phyloP scores from a whole-genome alignment of 2,113 vertebrate genomes.

The Nerophis ophidion region DNA sequence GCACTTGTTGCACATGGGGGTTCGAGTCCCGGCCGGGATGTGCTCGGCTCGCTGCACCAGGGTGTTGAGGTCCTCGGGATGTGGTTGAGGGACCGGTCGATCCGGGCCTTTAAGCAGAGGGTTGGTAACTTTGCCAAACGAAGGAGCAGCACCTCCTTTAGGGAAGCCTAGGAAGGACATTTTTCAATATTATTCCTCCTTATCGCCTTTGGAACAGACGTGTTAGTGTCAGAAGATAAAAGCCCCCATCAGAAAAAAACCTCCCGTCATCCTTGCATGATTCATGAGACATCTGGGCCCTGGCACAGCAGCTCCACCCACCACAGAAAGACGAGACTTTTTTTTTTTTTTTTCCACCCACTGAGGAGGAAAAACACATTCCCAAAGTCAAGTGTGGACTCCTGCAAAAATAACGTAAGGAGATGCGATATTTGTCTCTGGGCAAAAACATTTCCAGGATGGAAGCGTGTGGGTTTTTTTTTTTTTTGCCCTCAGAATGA shows the following conservation, averaged over 20 bases:
- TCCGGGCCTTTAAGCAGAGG: constrained; percentile 47
- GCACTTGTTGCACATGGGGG: constrained; percentile 91
- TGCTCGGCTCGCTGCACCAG: constrained; percentile 91
- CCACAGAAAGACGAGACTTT: constrained; percentile 30
- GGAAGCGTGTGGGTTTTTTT: constrained; percentile 35
- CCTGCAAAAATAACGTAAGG: constrained; percentile 63
- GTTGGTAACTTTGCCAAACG: constrained; percentile 73
- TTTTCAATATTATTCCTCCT: neutral
- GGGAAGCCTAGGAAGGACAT: constrained; percentile 51
- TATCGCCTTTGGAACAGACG: neutral
- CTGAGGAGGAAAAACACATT: constrained; percentile 38
- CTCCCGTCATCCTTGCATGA: constrained; percentile 22
- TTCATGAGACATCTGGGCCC: constrained; percentile 41
- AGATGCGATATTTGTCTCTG: constrained; percentile 35
- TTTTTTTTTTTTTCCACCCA: constrained; percentile 29
- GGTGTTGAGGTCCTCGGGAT: constrained; percentile 78
- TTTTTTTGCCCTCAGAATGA: constrained; percentile 20
- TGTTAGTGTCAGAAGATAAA: constrained; percentile 3
- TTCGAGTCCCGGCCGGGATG: constrained; percentile 89
- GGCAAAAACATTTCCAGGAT: constrained; percentile 21
- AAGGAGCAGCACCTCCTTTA: constrained; percentile 59
- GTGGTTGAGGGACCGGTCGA: constrained; percentile 60
- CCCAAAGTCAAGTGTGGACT: constrained; percentile 56
- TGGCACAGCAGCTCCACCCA: constrained; percentile 39
- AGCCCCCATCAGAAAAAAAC: constrained; percentile 14